Evolutionary conservation across 1,140 invertebrate species (phyloP), one percentile per base, ranked within the genome.

Genomic region (Drosophila nigrodunni): DNA sequence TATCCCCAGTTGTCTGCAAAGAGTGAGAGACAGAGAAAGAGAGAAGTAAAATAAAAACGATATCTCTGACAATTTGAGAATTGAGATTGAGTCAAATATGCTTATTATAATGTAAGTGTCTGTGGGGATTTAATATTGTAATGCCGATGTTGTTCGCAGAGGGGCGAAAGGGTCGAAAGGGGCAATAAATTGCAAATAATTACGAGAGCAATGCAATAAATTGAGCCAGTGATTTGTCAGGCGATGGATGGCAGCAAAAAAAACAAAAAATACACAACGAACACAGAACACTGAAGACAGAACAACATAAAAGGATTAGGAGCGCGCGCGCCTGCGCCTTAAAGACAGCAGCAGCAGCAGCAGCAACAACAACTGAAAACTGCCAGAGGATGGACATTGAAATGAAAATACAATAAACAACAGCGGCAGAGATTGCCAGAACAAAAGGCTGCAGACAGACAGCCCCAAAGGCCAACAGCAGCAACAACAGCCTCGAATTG

Each of bases 1-100:
- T 98, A 98, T 55, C 98, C 98, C 95, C 96, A 97, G 86, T 95
- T 94, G 81, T 94, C 97, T 97, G 94, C 79, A 95, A 80, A 37
- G 41, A 47, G 30, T 11, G 9, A 15, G 35, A 35, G 13, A 54
- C 4, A 70, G 25, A 73, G 70, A 82, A 55, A 41, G 62, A 47
- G 68, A 11, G 52, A 8, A 25, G 11, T 1, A 11, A 10, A 21
- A 46, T 44, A 25, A 34, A 61, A 34, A 61, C 9, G 5, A 50
- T 50, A 44, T 39, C 59, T 52, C 47, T 54, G 13, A 25, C 49
- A 52, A 64, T 54, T 64, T 30, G 9, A 13, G 37, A 52, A 39
- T 61, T 47, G 10, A 21, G 13, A 49, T 39, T 21, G 44, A 10
- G 47, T 46, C 37, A 64, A 39, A 50, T 30, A 59, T 37, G 18